Evolutionary conservation across 2,888 invertebrate species (phyloP), one percentile per base, ranked within the genome.

Genomic region (Drosophila diplacantha): DNA sequence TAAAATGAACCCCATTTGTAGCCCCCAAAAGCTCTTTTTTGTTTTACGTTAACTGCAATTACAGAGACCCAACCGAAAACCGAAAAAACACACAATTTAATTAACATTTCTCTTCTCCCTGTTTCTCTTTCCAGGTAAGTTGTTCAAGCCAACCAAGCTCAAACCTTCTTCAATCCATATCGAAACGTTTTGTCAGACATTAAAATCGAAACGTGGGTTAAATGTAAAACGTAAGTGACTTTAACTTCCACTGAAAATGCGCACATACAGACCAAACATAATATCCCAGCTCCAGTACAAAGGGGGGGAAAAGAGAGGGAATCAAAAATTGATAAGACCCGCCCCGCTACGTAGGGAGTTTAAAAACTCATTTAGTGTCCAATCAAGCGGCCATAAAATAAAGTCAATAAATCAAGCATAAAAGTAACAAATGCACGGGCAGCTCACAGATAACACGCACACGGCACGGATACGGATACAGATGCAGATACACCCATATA

Each of bases 391-490:
- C 78, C 84, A 79, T 79, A 79, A 79, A 79, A 83, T 84, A 79
- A 79, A 84, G 78, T 79, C 84, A 79, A 79, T 79, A 79, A 79
- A 79, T 79, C 78, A 79, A 79, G 75, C 84, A 84, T 77, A 83
- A 79, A 79, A 84, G 84, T 84, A 83, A 79, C 83, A 79, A 84
- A 79, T 83, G 81, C 84, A 82, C 84, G 81, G 80, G 58, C 75
- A 83, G 83, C 79, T 64, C 75, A 62, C 76, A 75, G 84, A 77
- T 77, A 77, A 83, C 76, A 52, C 65, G 69, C 60, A 67, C 63
- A 55, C 61, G 41, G 55, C 18, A 60, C 20, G 35, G 41, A 43
- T 29, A 41, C 47, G 39, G 26, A 43, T 54, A 44, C 46, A 52
- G 37, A 46, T 51, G 32, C 29, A 43, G 50, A 51, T 26, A 50